Evolutionary conservation across 2,888 invertebrate genomes (phyloP).

Genomic region (Thalpophila matura): DNA sequence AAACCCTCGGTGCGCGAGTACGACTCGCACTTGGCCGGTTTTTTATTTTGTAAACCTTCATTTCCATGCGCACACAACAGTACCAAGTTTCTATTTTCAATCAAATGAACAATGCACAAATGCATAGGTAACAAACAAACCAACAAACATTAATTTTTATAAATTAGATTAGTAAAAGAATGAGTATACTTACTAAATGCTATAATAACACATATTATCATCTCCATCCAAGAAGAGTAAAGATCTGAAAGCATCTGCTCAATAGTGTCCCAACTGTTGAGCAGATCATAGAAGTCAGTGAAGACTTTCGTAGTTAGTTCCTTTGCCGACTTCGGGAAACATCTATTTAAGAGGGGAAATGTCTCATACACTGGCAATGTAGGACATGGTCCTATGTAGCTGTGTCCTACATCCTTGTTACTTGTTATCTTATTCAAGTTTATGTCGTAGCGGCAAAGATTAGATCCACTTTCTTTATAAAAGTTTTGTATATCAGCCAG

Average conservation of each 20-base stretch:
- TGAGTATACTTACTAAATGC: constrained; percentile 93
- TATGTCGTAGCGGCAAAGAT: constrained; percentile 94
- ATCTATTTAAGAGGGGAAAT: constrained; percentile 95
- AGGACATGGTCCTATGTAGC: constrained; percentile 94
- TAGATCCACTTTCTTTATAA: constrained; percentile 93
- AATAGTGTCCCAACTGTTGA: constrained; percentile 97
- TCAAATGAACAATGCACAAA: too few relatives aligned
- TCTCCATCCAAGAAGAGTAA: constrained; percentile 96
- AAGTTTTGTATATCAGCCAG: constrained; percentile 93
- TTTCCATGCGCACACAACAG: too few relatives aligned
- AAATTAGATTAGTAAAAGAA: background rate
- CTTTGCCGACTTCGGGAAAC: constrained; percentile 94
- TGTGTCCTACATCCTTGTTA: constrained; percentile 77
- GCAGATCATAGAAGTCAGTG: constrained; percentile 94
- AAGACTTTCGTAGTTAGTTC: constrained; percentile 92
- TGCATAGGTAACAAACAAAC: too few relatives aligned
- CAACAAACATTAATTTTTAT: too few relatives aligned
- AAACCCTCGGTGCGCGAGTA: too few relatives aligned
- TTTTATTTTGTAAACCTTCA: too few relatives aligned
- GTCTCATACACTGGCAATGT: constrained; percentile 94
- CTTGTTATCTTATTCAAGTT: constrained; percentile 89
- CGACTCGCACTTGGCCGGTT: too few relatives aligned
- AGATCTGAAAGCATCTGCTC: constrained; percentile 97
- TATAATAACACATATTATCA: constrained; percentile 94
- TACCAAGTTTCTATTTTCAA: too few relatives aligned